Conservation (phyloP, 1,140 invertebrate genomes). For the Campoletis sonorensis region DNA sequence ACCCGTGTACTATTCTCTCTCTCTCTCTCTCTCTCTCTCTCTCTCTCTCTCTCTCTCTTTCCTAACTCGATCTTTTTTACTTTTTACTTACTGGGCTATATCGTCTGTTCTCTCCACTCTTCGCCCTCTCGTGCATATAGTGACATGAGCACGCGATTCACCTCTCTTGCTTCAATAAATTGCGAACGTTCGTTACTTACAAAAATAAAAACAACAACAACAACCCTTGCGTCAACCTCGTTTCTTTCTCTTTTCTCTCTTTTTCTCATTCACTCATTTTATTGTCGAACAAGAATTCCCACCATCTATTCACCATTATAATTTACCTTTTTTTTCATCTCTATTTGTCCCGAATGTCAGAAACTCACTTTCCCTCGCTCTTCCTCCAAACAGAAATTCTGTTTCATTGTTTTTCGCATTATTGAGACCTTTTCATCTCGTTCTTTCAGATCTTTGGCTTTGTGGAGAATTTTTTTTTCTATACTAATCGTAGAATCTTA, state of each 20-base stretch:
- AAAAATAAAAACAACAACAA: no score
- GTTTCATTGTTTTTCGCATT: neutral
- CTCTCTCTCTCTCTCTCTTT: constrained; percentile 19
- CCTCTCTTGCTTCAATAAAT: constrained; percentile 28
- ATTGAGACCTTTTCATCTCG: no score
- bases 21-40: constrained; percentile 24
- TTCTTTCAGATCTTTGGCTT: no score
- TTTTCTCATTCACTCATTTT: neutral
- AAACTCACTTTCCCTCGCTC: neutral
- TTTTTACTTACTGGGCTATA: neutral
- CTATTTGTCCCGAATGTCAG: neutral
- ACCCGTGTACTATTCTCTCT: constrained; percentile 55
- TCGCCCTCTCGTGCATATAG: neutral
- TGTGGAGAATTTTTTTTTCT: no score
- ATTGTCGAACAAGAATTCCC: neutral
- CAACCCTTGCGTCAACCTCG: constrained; percentile 8
- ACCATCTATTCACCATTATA: neutral
- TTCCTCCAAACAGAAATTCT: neutral
- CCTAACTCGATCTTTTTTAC: constrained; percentile 22
- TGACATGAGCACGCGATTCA: constrained; percentile 21
- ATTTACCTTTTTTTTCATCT: no score
- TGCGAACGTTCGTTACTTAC: neutral
- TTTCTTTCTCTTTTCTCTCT: constrained; percentile 18
- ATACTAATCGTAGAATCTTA: no score
- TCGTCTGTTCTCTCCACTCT: constrained; percentile 16